Base-by-base conservation (phyloP, 2,113 vertebrate species). In the Ptychochromis oligacanthus region DNA sequence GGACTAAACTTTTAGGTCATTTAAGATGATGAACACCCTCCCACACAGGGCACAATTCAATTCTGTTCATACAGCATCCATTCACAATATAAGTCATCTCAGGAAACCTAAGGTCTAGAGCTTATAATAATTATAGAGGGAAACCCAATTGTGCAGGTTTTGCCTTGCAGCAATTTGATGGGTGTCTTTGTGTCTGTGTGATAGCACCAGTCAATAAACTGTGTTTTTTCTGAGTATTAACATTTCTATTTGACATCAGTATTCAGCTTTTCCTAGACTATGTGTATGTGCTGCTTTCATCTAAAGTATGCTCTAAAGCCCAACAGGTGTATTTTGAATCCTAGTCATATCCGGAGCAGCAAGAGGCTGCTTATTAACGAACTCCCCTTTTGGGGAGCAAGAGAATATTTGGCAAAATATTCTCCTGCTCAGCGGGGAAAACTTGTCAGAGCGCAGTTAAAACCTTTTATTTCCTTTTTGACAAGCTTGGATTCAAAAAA, bases 311-410 rank as follows among this genome's bases (percentile, higher is more conserved):
- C 77, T 82, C 61, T 17, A 13, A 62, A 87, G 79, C 22, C 60
- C 80, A 86, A 90, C 82, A 90, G 58, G 89, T 87, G 75, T 43
- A 83, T 78, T 77, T 80, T 34, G n/a, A 84, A 65, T 87, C 61
- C 28, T 20, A 87, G 79, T 88, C 76, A 80, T 74, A 59, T 75
- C 74, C 81, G 80, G 52, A 84, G 79, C 76, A 80, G 56, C 11
- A 7, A 89, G 80, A 64, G 57, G 70, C 49, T 24, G 79, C 74
- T 78, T 75, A 80, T 86, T 86, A 89, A 85, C 20, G 2, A 78
- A 82, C 67, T 34, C 24, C 18, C 40, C 78, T 81, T 85, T 78
- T 13, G n/a, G n/a, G n/a, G n/a, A n/a, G n/a, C n/a, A n/a, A n/a
- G n/a, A n/a, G n/a, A n/a, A n/a, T n/a, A n/a, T n/a, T n/a, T n/a